Base-by-base conservation (phyloP, 2,888 invertebrate species). In the Drosophila paracracens region DNA sequence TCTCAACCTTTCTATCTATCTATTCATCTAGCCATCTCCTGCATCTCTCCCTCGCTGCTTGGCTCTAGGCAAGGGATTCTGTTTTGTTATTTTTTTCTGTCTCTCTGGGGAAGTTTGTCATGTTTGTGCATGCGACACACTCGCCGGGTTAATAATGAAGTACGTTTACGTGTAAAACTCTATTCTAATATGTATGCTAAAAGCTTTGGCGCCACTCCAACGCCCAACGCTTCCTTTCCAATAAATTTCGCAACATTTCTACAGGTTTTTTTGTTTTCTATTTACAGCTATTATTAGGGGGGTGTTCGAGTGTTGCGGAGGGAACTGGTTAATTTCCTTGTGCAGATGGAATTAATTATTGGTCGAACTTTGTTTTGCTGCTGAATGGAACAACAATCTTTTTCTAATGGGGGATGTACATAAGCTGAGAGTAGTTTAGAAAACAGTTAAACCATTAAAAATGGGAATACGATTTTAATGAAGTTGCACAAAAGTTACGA, bases 101-200 rank as follows among this genome's bases (percentile, higher is more conserved):
- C 27, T 35, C 38, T 79, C 71, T 69, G 27, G 76, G 74, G 71
- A 62, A 82, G 73, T 81, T 70, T 80, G 71, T 83, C 81, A 85
- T 90, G 78, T 82, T 89, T 89, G 78, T 83, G 80, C 76, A 89
- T 89, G 85, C 90, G 90, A 88, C 85, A 89, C 85, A 89, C 88
- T 84, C 89, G 79, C 72, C 76, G 68, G 89, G 85, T 87, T 85
- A 85, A 85, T 85, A 85, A 85, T 85, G 85, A 85, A 85, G 85
- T 85, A 85, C 88, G 85, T 89, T 85, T 85, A 85, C 89, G 85
- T 85, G 89, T 85, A 85, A 46, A 89, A 89, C 89, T 84, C 85
- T 89, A 89, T 89, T 70, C 82, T 85, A 85, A 85, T 85, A 85
- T 85, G 89, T 85, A 85, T 85, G 85, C 85, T 85, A 85, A 85